phyloP scores from a whole-genome alignment of 92 coral and sea anemone genomes.

The Paragorgia papillata region DNA sequence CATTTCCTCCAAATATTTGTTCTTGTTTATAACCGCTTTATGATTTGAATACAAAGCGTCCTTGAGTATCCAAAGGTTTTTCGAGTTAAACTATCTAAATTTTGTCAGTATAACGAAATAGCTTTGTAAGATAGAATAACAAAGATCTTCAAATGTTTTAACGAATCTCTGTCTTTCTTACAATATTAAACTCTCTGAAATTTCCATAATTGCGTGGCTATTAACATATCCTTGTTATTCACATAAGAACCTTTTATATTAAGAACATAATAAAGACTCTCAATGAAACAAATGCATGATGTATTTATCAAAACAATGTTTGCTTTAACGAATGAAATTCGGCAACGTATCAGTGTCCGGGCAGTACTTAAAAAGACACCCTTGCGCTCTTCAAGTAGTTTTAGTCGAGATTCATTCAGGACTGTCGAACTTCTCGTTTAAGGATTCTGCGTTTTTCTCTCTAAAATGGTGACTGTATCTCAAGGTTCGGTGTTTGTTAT shows the following conservation, averaged over 20 bases:
- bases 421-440: neutral
- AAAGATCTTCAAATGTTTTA: neutral
- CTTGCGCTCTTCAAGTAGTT: neutral
- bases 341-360: neutral
- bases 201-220: neutral
- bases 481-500: neutral
- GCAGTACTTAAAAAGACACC: neutral
- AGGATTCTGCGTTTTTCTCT: neutral
- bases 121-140: neutral
- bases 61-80: too few relatives aligned
- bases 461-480: neutral
- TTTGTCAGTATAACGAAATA: too few relatives aligned
- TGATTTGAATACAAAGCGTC: too few relatives aligned
- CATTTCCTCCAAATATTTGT: too few relatives aligned
- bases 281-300: slow-evolving; percentile 6
- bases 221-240: neutral
- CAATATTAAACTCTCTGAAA: neutral
- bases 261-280: slow-evolving; percentile 12
- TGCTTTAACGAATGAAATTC: slow-evolving; percentile 23
- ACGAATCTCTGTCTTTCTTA: neutral
- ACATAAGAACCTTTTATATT: neutral
- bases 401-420: neutral
- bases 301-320: neutral
- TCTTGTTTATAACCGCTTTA: too few relatives aligned
- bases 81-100: too few relatives aligned